A percentile compares a stretch with the other conserved stretches of the same genome.
phyloP scores from a whole-genome alignment of 2,888 invertebrate genomes.

The Dryococelus australis region DNA sequence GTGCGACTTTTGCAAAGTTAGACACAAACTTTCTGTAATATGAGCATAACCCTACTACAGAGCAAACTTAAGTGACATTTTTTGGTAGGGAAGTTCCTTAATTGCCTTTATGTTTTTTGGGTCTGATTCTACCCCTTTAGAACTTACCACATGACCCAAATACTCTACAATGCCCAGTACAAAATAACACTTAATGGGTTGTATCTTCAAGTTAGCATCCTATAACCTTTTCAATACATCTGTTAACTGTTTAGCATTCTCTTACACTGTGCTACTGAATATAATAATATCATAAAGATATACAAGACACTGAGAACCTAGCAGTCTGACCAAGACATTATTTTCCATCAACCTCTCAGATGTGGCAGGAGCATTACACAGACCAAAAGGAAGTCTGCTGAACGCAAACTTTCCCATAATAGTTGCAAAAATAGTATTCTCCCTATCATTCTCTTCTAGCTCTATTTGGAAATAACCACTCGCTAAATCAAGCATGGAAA shows the following conservation, averaged over 20 bases:
- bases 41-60: too few species aligned
- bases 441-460: background rate
- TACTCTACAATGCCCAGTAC: conserved; percentile 47
- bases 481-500: background rate
- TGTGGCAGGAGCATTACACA: background rate
- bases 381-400: background rate
- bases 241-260: too few species aligned
- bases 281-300: background rate
- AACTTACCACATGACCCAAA: conserved; percentile 30
- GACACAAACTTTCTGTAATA: too few species aligned
- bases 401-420: background rate
- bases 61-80: too few species aligned
- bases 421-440: background rate
- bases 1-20: too few species aligned
- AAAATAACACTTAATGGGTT: conserved; percentile 45
- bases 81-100: too few species aligned
- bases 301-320: background rate
- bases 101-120: too few species aligned
- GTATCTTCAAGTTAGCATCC: background rate
- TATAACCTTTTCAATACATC: background rate
- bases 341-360: background rate
- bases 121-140: too few species aligned
- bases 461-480: background rate
- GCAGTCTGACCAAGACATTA: background rate
- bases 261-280: background rate